A percentile compares a stretch with the other conserved stretches of the same genome.
These are phyloP conservation scores for Campoletis raptor DNA, from an alignment of 2,888 invertebrate species.

Conservation along the genomic window DNA sequence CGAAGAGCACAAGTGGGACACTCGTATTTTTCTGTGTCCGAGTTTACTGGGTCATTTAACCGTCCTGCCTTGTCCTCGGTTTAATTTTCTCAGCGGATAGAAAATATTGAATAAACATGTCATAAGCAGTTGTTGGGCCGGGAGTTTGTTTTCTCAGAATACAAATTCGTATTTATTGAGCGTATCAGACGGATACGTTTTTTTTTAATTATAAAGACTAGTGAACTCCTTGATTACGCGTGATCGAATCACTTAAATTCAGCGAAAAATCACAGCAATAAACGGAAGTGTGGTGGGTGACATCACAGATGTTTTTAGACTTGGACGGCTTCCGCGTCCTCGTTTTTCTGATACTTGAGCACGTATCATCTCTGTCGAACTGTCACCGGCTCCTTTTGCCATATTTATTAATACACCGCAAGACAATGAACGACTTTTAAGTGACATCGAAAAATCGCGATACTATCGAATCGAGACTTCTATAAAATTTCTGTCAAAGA, in stretches of 20 bases:
- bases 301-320: background rate
- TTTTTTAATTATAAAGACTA: background rate
- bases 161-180: background rate
- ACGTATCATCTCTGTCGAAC: background rate
- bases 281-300: background rate
- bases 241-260: background rate
- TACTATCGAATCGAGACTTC: background rate
- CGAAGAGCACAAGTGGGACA: background rate
- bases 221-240: background rate
- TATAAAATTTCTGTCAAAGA: background rate
- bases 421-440: background rate
- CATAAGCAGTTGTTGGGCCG: background rate
- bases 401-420: background rate
- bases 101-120: background rate
- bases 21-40: background rate
- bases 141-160: background rate
- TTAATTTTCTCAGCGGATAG: background rate
- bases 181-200: background rate
- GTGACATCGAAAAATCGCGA: background rate
- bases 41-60: background rate
- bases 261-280: background rate
- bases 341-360: background rate
- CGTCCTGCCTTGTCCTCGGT: background rate
- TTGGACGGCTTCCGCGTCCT: background rate
- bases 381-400: background rate